A percentile compares a stretch with the other conserved stretches of the same genome.
Conservation (phyloP, 2,797 vertebrate species). For the Cetoscarus ocellatus region DNA sequence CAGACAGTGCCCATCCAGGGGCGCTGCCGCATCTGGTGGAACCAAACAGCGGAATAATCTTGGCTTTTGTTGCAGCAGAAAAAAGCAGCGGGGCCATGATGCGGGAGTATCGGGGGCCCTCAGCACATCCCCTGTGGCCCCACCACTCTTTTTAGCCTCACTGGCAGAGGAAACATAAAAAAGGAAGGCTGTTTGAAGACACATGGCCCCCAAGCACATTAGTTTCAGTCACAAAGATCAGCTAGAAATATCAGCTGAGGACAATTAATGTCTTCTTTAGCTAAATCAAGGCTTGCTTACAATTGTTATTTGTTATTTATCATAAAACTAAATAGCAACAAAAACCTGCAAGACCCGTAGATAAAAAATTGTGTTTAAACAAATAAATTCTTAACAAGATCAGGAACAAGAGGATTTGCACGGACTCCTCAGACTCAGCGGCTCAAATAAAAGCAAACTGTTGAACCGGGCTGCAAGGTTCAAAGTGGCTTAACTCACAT, state of each 20-base stretch:
- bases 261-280: background rate
- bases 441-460: slow-evolving; percentile 59
- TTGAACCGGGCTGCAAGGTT: slow-evolving; percentile 44
- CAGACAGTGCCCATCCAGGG: slow-evolving; percentile 72
- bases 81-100: slow-evolving; percentile 55
- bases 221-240: background rate
- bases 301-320: background rate
- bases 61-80: slow-evolving; percentile 64
- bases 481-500: slow-evolving; percentile 38
- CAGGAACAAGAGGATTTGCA: slow-evolving; percentile 76
- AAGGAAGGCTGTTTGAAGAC: background rate
- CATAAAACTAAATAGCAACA: background rate
- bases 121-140: slow-evolving; percentile 15
- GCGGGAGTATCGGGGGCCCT: slow-evolving; percentile 47
- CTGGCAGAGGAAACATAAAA: slow-evolving; percentile 30
- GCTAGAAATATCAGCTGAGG: background rate
- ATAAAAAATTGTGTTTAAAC: slow-evolving; percentile 59
- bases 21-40: slow-evolving; percentile 73
- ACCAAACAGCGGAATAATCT: slow-evolving; percentile 77
- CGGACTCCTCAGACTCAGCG: slow-evolving; percentile 42
- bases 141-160: slow-evolving; percentile 7
- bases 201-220: slow-evolving; percentile 12
- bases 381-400: slow-evolving; percentile 75
- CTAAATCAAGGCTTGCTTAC: background rate
- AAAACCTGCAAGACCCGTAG: slow-evolving; percentile 25